Conservation (phyloP, 1,140 invertebrate species). For the Drosophila nannoptera region DNA sequence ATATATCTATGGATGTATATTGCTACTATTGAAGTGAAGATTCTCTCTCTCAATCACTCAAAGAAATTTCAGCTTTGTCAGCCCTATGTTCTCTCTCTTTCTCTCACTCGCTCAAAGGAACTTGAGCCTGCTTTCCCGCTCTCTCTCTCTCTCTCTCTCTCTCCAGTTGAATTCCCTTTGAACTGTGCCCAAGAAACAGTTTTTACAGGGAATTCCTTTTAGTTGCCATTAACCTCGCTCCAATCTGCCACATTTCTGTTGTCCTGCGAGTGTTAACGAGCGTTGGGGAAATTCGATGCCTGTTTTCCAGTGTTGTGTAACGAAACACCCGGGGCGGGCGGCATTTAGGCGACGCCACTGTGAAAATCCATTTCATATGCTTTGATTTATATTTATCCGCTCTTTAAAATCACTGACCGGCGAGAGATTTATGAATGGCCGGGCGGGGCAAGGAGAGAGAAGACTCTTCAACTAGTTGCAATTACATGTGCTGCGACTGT, state of each 20-base stretch:
- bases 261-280: conserved; percentile 13
- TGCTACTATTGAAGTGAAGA: too few species aligned
- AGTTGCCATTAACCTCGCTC: neutral
- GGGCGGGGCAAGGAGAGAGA: conserved; percentile 7
- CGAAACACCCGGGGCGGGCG: conserved; percentile 22
- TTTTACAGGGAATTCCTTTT: neutral
- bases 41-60: too few species aligned
- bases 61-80: too few species aligned
- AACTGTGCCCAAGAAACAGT: too few species aligned
- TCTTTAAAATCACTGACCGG: conserved; percentile 37
- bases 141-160: too few species aligned
- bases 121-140: too few species aligned
- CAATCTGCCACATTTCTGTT: neutral
- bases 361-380: conserved; percentile 60
- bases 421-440: conserved; percentile 49
- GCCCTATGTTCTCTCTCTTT: too few species aligned
- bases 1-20: too few species aligned
- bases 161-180: too few species aligned
- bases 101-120: too few species aligned
- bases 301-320: conserved; percentile 34
- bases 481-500: conserved; percentile 12
- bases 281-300: conserved; percentile 39
- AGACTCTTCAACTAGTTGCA: conserved; percentile 34
- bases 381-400: conserved; percentile 58
- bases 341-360: conserved; percentile 34